These are phyloP conservation scores for Epizoanthus fatuus DNA, from an alignment of 92 coral and sea anemone genomes.

Conservation along the genomic window DNA sequence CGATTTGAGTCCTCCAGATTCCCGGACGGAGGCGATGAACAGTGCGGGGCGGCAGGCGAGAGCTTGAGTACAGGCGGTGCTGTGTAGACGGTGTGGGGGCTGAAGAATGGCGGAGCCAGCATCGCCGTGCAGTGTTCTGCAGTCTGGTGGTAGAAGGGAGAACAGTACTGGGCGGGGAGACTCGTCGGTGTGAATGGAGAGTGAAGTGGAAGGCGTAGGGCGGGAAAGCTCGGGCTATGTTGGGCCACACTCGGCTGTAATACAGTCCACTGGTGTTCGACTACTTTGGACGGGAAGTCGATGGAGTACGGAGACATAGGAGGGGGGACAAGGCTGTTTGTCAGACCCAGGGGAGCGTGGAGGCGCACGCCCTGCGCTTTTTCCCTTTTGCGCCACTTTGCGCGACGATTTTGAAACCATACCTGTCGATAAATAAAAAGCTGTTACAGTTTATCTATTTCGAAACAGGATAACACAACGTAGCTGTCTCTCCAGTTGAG, in stretches of 20 bases:
- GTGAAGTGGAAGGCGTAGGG: slow-evolving; percentile 87
- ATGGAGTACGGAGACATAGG: slow-evolving; percentile 77
- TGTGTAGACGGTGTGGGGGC: slow-evolving; percentile 62
- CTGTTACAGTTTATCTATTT: background rate
- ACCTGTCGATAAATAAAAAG: slow-evolving; percentile 57
- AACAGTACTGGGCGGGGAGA: slow-evolving; percentile 47
- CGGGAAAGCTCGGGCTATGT: slow-evolving; percentile 76
- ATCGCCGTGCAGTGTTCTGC: slow-evolving; percentile 54
- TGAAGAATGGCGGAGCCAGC: slow-evolving; percentile 67
- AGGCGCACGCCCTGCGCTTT: slow-evolving; percentile 92
- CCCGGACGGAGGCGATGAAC: slow-evolving; percentile 73
- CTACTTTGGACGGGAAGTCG: slow-evolving; percentile 64
- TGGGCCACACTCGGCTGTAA: slow-evolving; percentile 17
- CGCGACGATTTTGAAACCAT: slow-evolving; percentile 94
- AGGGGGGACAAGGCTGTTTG: slow-evolving; percentile 81
- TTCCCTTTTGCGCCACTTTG: slow-evolving; percentile 94
- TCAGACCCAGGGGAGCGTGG: slow-evolving; percentile 93
- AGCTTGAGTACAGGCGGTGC: slow-evolving; percentile 67
- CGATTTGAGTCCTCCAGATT: slow-evolving; percentile 77
- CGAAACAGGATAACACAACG: background rate
- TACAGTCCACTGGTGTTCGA: slow-evolving; percentile 76
- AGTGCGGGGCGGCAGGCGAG: slow-evolving; percentile 56
- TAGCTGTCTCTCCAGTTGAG: background rate
- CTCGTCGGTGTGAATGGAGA: slow-evolving; percentile 49
- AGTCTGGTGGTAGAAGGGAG: slow-evolving; percentile 55